These are phyloP conservation scores for Canis aureus DNA, from an alignment of 2,113 vertebrate genomes.

Conservation along the genomic window DNA sequence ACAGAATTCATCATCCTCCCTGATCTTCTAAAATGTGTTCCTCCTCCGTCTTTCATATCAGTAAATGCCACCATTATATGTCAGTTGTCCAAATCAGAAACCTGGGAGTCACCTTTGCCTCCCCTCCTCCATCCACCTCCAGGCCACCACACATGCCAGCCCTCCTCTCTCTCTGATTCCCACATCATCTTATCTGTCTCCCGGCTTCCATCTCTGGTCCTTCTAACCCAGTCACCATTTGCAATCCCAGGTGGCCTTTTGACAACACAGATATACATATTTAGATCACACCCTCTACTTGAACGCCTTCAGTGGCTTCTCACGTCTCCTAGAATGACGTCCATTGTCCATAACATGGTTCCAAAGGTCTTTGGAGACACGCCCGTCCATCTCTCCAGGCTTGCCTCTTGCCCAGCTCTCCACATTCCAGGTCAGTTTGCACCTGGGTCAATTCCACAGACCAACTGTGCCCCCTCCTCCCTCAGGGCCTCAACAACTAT, in stretches of 20 bases:
- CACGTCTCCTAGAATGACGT: not conserved
- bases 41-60: not conserved
- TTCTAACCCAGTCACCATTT: not conserved
- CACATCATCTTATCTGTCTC: not conserved
- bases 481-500: not conserved
- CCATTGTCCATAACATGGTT: not conserved
- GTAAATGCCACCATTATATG: not conserved
- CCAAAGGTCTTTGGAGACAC: not conserved
- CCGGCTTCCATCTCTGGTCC: not conserved
- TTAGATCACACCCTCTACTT: not conserved
- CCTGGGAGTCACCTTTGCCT: not conserved
- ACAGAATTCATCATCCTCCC: not conserved
- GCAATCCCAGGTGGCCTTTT: not conserved
- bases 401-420: not conserved
- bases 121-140: not conserved
- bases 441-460: not conserved
- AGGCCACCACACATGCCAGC: not conserved
- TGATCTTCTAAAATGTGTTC: not conserved
- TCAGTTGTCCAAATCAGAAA: not conserved
- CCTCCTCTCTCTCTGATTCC: not conserved
- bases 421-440: not conserved
- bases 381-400: not conserved
- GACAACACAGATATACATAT: not conserved
- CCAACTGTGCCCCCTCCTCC: not conserved
- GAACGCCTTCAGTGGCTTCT: not conserved